Evolutionary conservation across 2,888 invertebrate genomes (phyloP).

Genomic region (Mystacides longicornis): DNA sequence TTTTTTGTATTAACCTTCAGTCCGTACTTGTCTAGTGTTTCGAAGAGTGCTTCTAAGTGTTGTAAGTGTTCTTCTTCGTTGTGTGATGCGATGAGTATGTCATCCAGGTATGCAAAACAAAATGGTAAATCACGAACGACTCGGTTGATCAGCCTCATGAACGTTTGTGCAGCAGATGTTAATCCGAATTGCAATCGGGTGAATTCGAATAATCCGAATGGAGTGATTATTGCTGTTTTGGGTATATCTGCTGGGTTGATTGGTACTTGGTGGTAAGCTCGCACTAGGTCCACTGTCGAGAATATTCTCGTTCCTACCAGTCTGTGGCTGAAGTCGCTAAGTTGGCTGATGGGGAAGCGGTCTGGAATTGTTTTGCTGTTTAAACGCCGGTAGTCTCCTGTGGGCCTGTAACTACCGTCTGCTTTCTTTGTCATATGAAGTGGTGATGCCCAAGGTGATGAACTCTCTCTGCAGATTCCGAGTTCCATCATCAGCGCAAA

Average conservation of each 20-base stretch:
- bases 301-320: not conserved
- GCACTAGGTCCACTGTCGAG: not conserved
- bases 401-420: not conserved
- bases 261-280: slow-evolving; percentile 2
- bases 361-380: not conserved
- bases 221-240: not conserved
- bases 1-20: not conserved
- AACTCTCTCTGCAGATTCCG: not conserved
- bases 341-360: not conserved
- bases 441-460: not conserved
- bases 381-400: not conserved
- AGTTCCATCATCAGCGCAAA: not conserved
- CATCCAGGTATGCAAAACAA: not conserved
- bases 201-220: slow-evolving; percentile 2
- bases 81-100: not conserved
- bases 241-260: not conserved
- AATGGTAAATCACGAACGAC: not conserved
- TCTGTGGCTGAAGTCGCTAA: not conserved
- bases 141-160: not conserved
- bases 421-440: not conserved
- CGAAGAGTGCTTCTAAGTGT: not conserved
- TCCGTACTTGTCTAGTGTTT: not conserved
- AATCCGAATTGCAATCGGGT: not conserved
- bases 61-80: not conserved
- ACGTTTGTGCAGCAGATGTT: not conserved